Base-by-base conservation (phyloP, 1,140 invertebrate genomes). In the Neodiprion pinetum region DNA sequence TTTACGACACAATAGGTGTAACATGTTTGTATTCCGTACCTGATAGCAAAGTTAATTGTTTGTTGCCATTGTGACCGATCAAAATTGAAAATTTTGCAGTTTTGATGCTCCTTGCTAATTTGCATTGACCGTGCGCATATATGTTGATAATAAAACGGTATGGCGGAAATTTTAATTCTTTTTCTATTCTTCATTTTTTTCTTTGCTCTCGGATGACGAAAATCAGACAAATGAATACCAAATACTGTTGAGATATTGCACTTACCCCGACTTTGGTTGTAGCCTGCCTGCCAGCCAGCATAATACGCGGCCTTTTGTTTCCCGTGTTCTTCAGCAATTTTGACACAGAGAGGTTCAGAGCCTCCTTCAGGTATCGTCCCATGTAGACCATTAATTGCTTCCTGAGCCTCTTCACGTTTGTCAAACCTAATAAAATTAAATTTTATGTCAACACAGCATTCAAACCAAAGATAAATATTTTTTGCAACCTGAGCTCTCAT, bases 241-340 rank as follows among this genome's bases (percentile, higher is more conserved):
- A 61, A 61, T 61, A 5, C n/a, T 61, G 11, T 61, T 23, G 7
- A 69, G 12, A 23, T 5, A 69, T 17, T 69, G 14, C 78, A 83
- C 85, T 87, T 84, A 90, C 89, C 89, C 79, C 89, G 85, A 82
- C 89, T 90, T 77, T 91, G 90, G 79, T 88, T 89, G 72, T 87
- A 89, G 7, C 90, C 91, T 10, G 90, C 90, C 80, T 91, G 90
- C 87, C 89, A 91, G n/a, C 88, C 91, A 76, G 89, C 90, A 79
- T 90, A 91, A 84, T 92, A 92, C 67, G 90, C 90, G 9, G 95
- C 95, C 82, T 96, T 96, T 83, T 95, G 94, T 85, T 97, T 96
- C 12, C 96, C 95, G 84, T 98, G 97, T 85, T 98, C 96, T 85
- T 98, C 96, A 0, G 97, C 97, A 80, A 98, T 91, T 90, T 95